These are phyloP conservation scores for Pteromalus puparum DNA, from an alignment of 1,140 invertebrate genomes.

Conservation along the genomic window DNA sequence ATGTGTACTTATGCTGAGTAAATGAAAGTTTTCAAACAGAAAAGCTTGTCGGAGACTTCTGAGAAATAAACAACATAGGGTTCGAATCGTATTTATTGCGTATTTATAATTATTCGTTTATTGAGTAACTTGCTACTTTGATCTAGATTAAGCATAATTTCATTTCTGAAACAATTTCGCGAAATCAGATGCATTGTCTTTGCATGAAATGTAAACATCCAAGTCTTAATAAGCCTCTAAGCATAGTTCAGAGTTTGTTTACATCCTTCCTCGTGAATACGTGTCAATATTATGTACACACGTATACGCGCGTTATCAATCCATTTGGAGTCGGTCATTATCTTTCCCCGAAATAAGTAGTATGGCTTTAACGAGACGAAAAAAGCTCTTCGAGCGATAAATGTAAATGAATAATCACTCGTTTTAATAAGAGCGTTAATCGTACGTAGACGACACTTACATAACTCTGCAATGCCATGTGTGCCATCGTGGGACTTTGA, in stretches of 20 bases:
- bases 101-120: no score
- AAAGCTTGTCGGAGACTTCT: no score
- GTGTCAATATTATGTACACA: neutral
- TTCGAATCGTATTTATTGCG: no score
- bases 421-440: constrained; percentile 4
- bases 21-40: no score
- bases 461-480: neutral
- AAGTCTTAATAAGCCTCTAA: no score
- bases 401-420: constrained; percentile 6
- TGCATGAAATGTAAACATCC: no score
- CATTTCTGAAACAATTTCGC: no score
- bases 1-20: neutral
- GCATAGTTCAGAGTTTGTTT: no score
- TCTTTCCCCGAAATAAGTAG: neutral
- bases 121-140: no score
- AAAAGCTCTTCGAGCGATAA: neutral
- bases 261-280: neutral
- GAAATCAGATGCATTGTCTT: no score
- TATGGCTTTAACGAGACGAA: neutral
- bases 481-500: constrained; percentile 24
- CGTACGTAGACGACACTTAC: neutral
- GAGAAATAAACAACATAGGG: no score
- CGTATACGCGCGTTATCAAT: neutral
- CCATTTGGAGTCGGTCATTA: neutral
- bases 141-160: no score